Evolutionary conservation across 1,140 invertebrate species (phyloP), one percentile per base, ranked within the genome.

Genomic region (Drosophila mayri): DNA sequence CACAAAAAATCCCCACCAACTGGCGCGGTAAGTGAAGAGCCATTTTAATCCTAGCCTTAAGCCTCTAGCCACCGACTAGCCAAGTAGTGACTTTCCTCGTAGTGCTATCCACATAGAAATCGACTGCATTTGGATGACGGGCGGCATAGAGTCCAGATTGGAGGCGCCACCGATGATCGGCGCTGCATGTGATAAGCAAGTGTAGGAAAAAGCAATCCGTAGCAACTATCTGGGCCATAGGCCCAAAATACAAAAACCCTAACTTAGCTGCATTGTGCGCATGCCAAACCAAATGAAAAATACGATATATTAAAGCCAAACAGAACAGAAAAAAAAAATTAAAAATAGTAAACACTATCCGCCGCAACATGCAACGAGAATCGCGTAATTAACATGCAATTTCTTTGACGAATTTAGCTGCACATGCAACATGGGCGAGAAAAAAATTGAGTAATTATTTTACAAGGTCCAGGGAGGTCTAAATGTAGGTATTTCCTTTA

Each of bases 21-120:
- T 58, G 73, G 77, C 73, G 85, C 85, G 85, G 85, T 88, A 88
- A 88, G 85, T 88, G 81, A 64, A 85, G 62, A 88, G 77, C 81
- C 68, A 90, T 90, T 81, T 81, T 50, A 65, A 60, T 64, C 47
- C 61, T 81, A 82, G 63, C 47, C 47, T 59, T 58, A 62, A 79
- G 79, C 41, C 35, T 35, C 60, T 64, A 62, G 62, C 55, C 75
- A 75, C 71, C 65, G 72, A 80, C 57, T 87, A 88, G 80, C 49
- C 47, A 67, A 32, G 72, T 79, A 86, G 74, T 86, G 63, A 30
- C 38, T 16, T 14, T 25, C 44, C 46, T 54, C 44, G 68, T 72
- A 72, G 68, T 71, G 65, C 57, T 50, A 59, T 8, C 62, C 54
- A 63, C 71, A 32, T 76, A 83, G 80, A 79, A 75, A 25, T 64